These are phyloP conservation scores for Drosophila baimaii DNA, from an alignment of 1,140 invertebrate species.

Conservation along the genomic window DNA sequence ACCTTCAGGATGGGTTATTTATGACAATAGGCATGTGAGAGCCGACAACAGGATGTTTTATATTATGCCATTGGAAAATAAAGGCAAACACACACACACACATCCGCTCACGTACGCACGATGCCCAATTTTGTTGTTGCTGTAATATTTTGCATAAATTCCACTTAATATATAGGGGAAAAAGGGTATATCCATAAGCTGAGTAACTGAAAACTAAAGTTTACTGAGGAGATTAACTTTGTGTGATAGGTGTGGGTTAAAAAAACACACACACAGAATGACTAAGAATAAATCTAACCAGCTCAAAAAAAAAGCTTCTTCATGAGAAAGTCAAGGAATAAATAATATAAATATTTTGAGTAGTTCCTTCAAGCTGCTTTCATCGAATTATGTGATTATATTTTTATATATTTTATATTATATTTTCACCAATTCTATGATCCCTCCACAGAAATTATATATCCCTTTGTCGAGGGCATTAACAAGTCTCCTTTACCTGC, in stretches of 20 bases:
- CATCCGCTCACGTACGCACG: constrained; percentile 48
- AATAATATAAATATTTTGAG: neutral
- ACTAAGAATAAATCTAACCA: neutral
- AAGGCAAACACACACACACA: constrained; percentile 30
- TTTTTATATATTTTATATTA: no score
- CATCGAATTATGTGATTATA: no score
- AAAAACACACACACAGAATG: no score
- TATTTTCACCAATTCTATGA: no score
- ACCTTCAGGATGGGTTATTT: constrained; percentile 65
- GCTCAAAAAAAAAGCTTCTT: no score
- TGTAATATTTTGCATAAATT: constrained; percentile 66
- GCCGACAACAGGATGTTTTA: constrained; percentile 78
- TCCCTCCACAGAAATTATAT: neutral
- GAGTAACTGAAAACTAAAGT: neutral
- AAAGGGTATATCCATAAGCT: constrained; percentile 3
- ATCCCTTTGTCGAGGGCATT: constrained; percentile 3
- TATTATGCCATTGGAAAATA: constrained; percentile 69
- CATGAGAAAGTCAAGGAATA: no score
- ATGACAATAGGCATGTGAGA: constrained; percentile 59
- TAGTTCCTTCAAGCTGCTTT: neutral
- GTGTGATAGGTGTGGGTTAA: neutral
- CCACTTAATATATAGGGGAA: constrained; percentile 22
- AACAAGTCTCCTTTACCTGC: neutral
- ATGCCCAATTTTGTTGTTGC: constrained; percentile 42
- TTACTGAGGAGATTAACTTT: neutral